Conservation (phyloP, 2,888 invertebrate species). For the Acleris literana region DNA sequence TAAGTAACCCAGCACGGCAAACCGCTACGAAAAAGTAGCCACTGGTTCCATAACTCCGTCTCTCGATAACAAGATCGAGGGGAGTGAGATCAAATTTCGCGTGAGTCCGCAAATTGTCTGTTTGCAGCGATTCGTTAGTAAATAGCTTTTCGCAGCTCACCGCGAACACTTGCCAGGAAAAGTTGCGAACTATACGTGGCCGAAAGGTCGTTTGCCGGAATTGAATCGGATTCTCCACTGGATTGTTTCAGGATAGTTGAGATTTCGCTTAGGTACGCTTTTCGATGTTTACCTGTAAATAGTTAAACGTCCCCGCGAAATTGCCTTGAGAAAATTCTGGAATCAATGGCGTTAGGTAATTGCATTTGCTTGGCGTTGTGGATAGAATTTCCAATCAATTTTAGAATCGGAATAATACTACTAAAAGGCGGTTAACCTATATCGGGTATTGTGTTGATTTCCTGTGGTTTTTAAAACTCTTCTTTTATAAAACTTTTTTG, state of each 20-base stretch:
- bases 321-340: slow-evolving; percentile 2
- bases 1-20: no score
- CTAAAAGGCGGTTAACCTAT: no score
- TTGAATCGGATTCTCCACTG: slow-evolving; percentile 36
- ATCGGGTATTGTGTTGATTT: no score
- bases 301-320: slow-evolving; percentile 12
- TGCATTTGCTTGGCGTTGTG: not conserved
- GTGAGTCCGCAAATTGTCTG: slow-evolving; percentile 24
- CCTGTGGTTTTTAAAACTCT: no score
- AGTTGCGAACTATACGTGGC: slow-evolving; percentile 33
- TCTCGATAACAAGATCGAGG: slow-evolving; percentile 11
- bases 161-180: slow-evolving; percentile 27
- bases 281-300: slow-evolving; percentile 22
- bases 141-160: slow-evolving; percentile 42
- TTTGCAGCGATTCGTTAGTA: slow-evolving; percentile 44
- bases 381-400: no score
- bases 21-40: not conserved
- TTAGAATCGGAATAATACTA: no score
- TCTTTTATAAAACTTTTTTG: no score
- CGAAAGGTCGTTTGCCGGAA: slow-evolving; percentile 34
- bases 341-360: slow-evolving; percentile 5
- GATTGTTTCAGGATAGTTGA: slow-evolving; percentile 36
- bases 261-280: slow-evolving; percentile 26
- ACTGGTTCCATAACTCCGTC: slow-evolving; percentile 5
- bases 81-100: slow-evolving; percentile 33